A percentile compares a stretch with the other conserved stretches of the same genome.
These are phyloP conservation scores for Chelonoidis abingdonii DNA, from an alignment of 2,113 vertebrate species.

Conservation along the genomic window DNA sequence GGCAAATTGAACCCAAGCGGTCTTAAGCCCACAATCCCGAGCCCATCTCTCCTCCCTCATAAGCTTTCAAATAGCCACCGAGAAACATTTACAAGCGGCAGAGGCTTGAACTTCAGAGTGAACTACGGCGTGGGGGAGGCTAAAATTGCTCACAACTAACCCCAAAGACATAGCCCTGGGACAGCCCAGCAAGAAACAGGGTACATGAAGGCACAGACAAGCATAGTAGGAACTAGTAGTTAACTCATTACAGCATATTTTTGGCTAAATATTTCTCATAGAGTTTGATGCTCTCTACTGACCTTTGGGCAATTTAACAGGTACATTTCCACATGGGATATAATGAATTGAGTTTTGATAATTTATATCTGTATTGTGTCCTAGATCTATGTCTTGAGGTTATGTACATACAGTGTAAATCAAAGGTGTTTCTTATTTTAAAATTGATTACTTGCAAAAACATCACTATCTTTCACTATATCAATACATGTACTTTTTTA, in stretches of 20 bases:
- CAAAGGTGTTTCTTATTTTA: background rate
- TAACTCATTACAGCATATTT: background rate
- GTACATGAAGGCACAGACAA: background rate
- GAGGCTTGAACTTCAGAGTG: rapidly evolving
- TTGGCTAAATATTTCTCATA: background rate
- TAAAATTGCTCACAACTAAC: background rate
- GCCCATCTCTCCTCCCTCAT: background rate
- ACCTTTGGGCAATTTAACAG: background rate
- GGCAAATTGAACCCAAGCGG: background rate
- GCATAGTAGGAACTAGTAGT: background rate
- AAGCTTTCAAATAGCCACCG: background rate
- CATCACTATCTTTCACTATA: background rate
- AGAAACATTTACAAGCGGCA: background rate
- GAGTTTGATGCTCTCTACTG: background rate
- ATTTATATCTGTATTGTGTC: background rate
- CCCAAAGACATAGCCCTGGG: background rate
- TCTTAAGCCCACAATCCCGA: background rate
- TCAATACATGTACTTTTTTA: background rate
- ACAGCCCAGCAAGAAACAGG: background rate
- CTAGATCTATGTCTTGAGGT: background rate
- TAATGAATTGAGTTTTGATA: background rate
- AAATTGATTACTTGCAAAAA: background rate
- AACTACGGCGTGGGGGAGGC: background rate
- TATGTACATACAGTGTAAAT: rapidly evolving
- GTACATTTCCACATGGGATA: background rate